Evolutionary conservation across 1,140 invertebrate genomes (phyloP), one percentile per base, ranked within the genome.

Genomic region (Hycleus phaleratus): DNA sequence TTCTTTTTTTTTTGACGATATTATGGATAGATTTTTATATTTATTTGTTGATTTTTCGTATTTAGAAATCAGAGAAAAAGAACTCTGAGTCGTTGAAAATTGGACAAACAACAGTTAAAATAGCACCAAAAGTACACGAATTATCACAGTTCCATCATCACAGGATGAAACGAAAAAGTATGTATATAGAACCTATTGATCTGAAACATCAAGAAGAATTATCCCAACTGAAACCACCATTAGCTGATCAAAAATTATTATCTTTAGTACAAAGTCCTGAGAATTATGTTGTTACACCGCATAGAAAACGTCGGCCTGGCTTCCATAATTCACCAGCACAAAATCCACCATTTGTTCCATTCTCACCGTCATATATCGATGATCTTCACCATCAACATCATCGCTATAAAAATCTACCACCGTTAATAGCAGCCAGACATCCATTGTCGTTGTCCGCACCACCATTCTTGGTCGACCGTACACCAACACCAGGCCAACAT

Each of bases 291-390:
- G 89, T 91, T 4, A 91, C 87, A 39, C 89, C 89, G 0, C 88
- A 90, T 74, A 73, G 89, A 60, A 91, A 91, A 74, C 77, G 88
- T 72, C 76, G 88, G 67, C 88, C 88, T 1, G 88, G 89, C 25
- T 91, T 91, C 69, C 87, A 90, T 64, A 91, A 90, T 67, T 85
- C 88, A 5, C 88, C 88, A 6, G 85, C 87, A 46, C 88, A 91
- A 68, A 91, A 91, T 74, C 85, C 87, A 47, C 87, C 88, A 9
- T 91, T 91, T 67, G 87, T 90, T 43, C 86, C 88, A 25, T 90
- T 88, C 50, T 80, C 81, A 39, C 84, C 84, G 12, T 85, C 81
- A 60, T 83, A 86, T 63, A 73, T 86, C 48, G 84, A 86, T 67
- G 85, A 87, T 63, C 72, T 46, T 66, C 77, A 64, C 63, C 75